Evolutionary conservation across 2,888 invertebrate species (phyloP).

Genomic region (Andricus quercusramuli): DNA sequence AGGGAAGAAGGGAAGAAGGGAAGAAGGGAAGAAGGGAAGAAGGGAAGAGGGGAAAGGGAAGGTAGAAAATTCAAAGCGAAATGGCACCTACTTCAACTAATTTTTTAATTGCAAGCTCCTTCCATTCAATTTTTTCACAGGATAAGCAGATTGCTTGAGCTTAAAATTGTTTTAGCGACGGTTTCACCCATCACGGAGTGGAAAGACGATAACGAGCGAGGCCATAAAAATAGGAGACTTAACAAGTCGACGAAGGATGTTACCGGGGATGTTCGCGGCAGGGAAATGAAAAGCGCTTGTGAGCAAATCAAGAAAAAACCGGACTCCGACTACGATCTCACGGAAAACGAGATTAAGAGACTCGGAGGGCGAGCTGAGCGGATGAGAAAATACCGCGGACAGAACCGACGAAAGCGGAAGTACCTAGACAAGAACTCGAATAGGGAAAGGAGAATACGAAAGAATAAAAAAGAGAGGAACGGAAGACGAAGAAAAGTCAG

Average conservation of each 20-base stretch:
- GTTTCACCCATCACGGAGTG: conserved; percentile 41
- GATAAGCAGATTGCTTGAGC: conserved; percentile 15
- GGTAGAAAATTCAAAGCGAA: too few species aligned
- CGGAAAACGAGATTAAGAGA: conserved; percentile 45
- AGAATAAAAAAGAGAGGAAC: conserved; percentile 44
- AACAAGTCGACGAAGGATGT: conserved; percentile 39
- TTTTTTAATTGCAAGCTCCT: not conserved
- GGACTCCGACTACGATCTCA: conserved; percentile 12
- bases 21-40: too few species aligned
- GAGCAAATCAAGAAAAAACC: conserved; percentile 36
- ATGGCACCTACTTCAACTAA: not conserved
- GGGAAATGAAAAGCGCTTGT: conserved; percentile 27
- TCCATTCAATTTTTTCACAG: conserved; percentile 25
- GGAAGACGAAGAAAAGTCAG: conserved; percentile 36
- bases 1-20: too few species aligned
- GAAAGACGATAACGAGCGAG: conserved; percentile 43
- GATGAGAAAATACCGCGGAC: conserved; percentile 50
- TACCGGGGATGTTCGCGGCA: not conserved
- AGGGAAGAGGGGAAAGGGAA: too few species aligned
- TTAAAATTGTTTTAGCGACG: conserved; percentile 20
- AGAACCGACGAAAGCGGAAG: conserved; percentile 51
- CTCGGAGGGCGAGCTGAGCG: conserved; percentile 48
- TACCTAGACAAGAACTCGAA: conserved; percentile 48
- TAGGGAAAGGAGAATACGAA: conserved; percentile 46
- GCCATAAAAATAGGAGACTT: conserved; percentile 46